A percentile compares a stretch with the other conserved stretches of the same genome.
Evolutionary conservation across 2,888 invertebrate genomes (phyloP).

Genomic region (Unio pictorum): DNA sequence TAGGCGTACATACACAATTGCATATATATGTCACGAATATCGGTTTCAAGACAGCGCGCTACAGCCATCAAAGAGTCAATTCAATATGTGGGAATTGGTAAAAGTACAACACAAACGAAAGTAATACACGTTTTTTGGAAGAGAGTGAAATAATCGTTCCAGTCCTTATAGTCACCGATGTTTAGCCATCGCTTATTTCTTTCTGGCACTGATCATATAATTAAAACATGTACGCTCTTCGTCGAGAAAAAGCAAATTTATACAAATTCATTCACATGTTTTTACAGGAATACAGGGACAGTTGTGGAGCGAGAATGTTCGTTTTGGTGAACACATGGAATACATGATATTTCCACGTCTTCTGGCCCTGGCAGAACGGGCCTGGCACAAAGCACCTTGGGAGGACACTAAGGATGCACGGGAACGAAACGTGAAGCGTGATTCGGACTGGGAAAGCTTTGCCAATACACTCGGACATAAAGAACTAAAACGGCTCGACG

Average conservation of each 20-base stretch:
- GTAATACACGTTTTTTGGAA: too few species aligned
- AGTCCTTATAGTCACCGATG: too few species aligned
- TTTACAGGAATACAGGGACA: slow-evolving; percentile 59
- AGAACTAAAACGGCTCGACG: slow-evolving; percentile 44
- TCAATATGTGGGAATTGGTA: too few species aligned
- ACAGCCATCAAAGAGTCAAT: too few species aligned
- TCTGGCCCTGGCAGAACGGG: slow-evolving; percentile 58
- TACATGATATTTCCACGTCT: slow-evolving; percentile 51
- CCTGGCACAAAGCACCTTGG: slow-evolving; percentile 60
- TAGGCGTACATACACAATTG: background rate
- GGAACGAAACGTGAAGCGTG: slow-evolving; percentile 5
- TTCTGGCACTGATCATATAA: too few species aligned
- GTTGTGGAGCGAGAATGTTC: slow-evolving; percentile 53
- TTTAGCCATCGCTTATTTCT: too few species aligned
- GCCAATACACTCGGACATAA: slow-evolving; percentile 44
- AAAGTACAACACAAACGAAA: too few species aligned
- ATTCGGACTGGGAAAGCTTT: slow-evolving; percentile 45
- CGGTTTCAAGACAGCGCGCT: too few species aligned
- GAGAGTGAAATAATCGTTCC: too few species aligned
- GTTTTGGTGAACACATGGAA: slow-evolving; percentile 31
- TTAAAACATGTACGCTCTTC: too few species aligned
- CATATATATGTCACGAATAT: background rate
- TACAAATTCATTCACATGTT: too few species aligned
- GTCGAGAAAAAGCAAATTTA: too few species aligned
- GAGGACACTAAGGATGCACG: slow-evolving; percentile 27